Evolutionary conservation across 2,888 invertebrate species (phyloP).

Genomic region (Machimus rusticus): DNA sequence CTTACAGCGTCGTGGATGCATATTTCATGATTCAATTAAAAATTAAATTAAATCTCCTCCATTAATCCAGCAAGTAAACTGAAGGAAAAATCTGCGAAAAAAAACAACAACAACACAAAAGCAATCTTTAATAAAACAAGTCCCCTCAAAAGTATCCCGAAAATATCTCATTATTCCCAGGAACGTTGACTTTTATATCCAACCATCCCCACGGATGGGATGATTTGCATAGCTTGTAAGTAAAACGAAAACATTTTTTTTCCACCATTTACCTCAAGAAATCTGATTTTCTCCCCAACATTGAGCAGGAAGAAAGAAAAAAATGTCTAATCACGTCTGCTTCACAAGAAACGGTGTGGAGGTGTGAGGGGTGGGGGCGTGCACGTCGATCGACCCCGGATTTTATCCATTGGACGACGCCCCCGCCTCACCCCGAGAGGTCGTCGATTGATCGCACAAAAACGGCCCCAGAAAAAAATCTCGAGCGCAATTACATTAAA

Average conservation of each 20-base stretch:
- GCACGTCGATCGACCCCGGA: background rate
- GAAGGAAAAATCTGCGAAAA: background rate
- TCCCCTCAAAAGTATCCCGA: background rate
- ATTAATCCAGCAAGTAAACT: background rate
- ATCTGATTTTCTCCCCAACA: conserved; percentile 18
- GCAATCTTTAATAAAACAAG: background rate
- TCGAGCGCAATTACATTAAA: conserved; percentile 35
- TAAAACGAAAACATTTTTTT: conserved; percentile 3
- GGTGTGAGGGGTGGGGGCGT: background rate
- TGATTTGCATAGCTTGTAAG: conserved; percentile 23
- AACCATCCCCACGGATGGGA: background rate
- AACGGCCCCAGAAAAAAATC: background rate
- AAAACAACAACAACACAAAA: background rate
- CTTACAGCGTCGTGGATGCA: background rate
- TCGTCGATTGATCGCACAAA: background rate
- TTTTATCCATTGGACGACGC: background rate
- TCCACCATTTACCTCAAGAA: conserved; percentile 16
- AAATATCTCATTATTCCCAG: conserved; percentile 12
- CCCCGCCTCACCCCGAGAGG: background rate
- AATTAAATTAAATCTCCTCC: background rate
- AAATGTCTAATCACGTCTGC: conserved; percentile 17
- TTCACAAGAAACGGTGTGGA: background rate
- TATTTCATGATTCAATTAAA: conserved; percentile 10
- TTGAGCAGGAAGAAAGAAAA: conserved; percentile 5
- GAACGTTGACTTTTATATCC: background rate